Base-by-base conservation (phyloP, 2,888 invertebrate species). In the Mythimna pallens region DNA sequence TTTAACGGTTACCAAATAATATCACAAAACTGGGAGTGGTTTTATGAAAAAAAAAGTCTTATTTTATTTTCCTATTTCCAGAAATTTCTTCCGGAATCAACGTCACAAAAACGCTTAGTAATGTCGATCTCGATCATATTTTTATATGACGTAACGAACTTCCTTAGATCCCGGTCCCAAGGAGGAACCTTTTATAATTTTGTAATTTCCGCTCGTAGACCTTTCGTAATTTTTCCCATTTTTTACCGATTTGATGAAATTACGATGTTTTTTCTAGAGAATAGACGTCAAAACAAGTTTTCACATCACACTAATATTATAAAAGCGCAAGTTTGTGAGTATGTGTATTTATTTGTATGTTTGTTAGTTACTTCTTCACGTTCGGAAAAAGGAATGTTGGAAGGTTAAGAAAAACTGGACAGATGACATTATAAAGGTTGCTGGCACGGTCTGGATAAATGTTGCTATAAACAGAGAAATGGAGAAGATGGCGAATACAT, bases 171-270 rank as follows among this genome's bases (percentile, higher is more conserved):
- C 63, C 68, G 57, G 65, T 63, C 71, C 50, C 69, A 43, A 36
- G 22, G 74, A 65, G 12, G 22, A 73, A 65, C 71, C 81, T 66
- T 76, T 76, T 67, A 80, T 72, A 83, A 83, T 83, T 80, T 75
- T 58, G 76, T 81, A 75, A 81, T 83, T 83, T 83, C 83, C 81
- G 83, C 61, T 74, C 57, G 65, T 68, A 70, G 80, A 83, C 80
- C 67, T 74, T 80, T 70, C 75, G 75, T 80, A 83, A 81, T 81
- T 83, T 67, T 54, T 65, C 14, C 30, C 30, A 70, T 74, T 74
- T 83, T 62, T 83, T 67, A 75, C 75, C 75, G 59, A 83, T 80
- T 70, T 83, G 65, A 83, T 67, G 43, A 80, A 74, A 63, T 80
- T 70, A 70, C 55, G 25, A 74, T 73, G 64, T 74, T 79, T 78